Percentiles rank a stretch among this genome's conserved stretches.
phyloP scores from a whole-genome alignment of 2,797 vertebrate species.

The Melopsittacus undulatus region DNA sequence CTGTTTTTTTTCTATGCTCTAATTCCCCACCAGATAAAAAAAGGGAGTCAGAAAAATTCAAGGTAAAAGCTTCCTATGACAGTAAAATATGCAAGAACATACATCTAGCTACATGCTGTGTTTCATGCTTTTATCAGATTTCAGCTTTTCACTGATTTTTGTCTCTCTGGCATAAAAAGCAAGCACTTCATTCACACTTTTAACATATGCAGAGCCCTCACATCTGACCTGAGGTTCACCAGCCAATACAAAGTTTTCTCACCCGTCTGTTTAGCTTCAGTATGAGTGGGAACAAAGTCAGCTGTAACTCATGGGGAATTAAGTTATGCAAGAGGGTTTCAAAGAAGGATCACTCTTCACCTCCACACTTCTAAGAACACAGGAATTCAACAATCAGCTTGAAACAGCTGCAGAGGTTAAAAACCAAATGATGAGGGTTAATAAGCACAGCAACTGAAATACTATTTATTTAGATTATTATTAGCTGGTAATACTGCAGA shows the following conservation, averaged over 20 bases:
- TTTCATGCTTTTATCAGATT: not conserved
- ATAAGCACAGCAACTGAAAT: not conserved
- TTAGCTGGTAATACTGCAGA: not conserved
- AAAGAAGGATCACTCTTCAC: not conserved
- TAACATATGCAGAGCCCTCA: not conserved
- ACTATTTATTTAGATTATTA: not conserved
- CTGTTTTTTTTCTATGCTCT: not conserved
- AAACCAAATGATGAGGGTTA: not conserved
- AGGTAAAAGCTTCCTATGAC: not conserved
- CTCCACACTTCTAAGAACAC: accelerated
- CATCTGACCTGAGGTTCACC: not conserved
- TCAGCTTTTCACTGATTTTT: not conserved
- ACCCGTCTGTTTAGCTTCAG: not conserved
- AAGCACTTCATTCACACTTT: not conserved
- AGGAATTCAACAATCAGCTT: not conserved
- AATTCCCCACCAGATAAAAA: not conserved
- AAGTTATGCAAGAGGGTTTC: not conserved
- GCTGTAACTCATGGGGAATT: not conserved
- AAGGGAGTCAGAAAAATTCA: not conserved
- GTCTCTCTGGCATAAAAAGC: not conserved
- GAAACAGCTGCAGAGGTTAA: not conserved
- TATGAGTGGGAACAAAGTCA: not conserved
- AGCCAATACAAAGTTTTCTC: not conserved
- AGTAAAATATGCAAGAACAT: not conserved
- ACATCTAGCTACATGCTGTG: not conserved